Evolutionary conservation across 2,797 vertebrate species (phyloP), one percentile per base, ranked within the genome.

Genomic region (Urocyon cinereoargenteus): DNA sequence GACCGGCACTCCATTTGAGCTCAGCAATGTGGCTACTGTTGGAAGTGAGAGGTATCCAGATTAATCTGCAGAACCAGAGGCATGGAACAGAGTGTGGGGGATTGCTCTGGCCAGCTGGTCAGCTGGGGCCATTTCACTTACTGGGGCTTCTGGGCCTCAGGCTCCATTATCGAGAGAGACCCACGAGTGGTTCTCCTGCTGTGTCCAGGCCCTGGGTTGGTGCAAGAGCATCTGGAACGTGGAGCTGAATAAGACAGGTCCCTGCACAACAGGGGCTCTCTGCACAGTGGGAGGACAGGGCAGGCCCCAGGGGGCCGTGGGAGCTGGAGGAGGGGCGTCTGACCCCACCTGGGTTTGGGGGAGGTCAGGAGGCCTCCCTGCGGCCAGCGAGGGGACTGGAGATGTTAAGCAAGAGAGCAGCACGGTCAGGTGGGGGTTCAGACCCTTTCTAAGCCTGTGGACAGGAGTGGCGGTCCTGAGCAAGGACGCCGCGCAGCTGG

Each of bases 401-500:
- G 61, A 28, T 24, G 11, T 13, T 36, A 14, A 66, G 10, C 36
- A 59, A 62, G 40, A 34, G 55, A 57, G 53, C 1, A 3, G 14
- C 5, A 11, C 11, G 2, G 5, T 1, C 70, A 24, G 9, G 57
- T 0, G 8, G 12, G 68, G 26, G 11, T 55, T 12, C 18, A 11
- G 72, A 49, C 21, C 10, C 1, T 26, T 15, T 9, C 13, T 59
- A 19, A 21, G 12, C n/a, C 36, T 2, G 0, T 8, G 49, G 86
- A 28, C 49, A 84, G 49, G 24, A 59, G 82, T 59, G 64, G 55
- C 15, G 11, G 55, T 51, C 19, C 18, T 16, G 13, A 2, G 55
- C 21, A 15, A 36, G 55, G 45, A 40, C 87, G 45, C 22, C 51
- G 3, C 0, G 2, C 18, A n/a, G 24, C 1, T 2, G 4, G 2